A percentile compares a stretch with the other conserved stretches of the same genome.
Evolutionary conservation across 1,140 invertebrate species (phyloP).

Genomic region (Trichomalopsis sarcophagae): DNA sequence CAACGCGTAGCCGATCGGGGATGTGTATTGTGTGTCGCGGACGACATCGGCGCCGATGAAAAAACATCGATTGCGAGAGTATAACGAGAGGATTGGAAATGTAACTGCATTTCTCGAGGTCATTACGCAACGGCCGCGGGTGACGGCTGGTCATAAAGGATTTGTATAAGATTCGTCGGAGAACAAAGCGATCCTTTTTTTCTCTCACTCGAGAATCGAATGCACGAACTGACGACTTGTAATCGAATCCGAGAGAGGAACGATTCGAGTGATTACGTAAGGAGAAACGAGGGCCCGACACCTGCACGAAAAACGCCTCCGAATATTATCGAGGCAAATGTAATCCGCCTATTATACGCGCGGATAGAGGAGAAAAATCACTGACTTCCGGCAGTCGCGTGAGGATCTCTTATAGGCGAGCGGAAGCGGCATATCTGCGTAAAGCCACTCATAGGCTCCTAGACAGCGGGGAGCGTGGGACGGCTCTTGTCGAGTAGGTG

Average conservation of each 20-base stretch:
- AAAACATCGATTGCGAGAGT: constrained; percentile 12
- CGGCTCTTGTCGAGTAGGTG: background rate
- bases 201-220: background rate
- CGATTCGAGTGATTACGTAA: background rate
- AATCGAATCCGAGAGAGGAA: background rate
- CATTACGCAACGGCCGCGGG: constrained; percentile 23
- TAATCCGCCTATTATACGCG: constrained; percentile 11
- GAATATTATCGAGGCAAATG: constrained; percentile 26
- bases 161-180: constrained; percentile 22
- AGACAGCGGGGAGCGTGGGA: constrained; percentile 1
- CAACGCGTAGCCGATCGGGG: background rate
- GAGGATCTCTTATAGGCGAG: background rate
- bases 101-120: constrained; percentile 36
- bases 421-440: constrained; percentile 6
- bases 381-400: background rate
- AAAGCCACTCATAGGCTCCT: background rate
- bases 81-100: background rate
- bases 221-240: background rate
- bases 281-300: background rate
- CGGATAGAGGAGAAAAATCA: constrained; percentile 1
- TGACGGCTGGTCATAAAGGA: constrained; percentile 18
- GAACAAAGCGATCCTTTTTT: constrained; percentile 9
- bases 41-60: background rate
- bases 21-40: background rate
- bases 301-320: background rate